Base-by-base conservation (phyloP, 2,113 vertebrate genomes). In the Abramis brama region DNA sequence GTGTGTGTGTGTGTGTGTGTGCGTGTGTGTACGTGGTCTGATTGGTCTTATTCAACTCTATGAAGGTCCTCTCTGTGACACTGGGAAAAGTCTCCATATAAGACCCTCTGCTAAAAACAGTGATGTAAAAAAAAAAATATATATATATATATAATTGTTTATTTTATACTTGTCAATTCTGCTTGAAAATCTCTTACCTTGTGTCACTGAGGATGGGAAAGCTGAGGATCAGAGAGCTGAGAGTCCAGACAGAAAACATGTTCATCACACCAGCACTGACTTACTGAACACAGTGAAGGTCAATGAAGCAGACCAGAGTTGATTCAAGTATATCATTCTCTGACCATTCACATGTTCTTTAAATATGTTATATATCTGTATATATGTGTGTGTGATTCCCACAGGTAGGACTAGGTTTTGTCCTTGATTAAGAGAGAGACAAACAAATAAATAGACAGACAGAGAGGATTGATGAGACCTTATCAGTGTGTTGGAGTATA, bases 211-310 rank as follows among this genome's bases (percentile, higher is more conserved):
- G 30, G 30, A 30, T 30, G 2, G 30, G 30, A 30, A 30, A 2
- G 73, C 83, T 68, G 50, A 89, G 83, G 64, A 89, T 79, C 10
- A 89, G 27, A 13, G 62, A 79, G 45, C 71, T 73, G 71, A 89
- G 23, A n/a, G 27, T 30, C 27, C 27, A 30, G 27, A 30, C 27
- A 30, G 30, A 30, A 30, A 30, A 30, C 30, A 30, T 30, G 52
- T 75, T 78, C 59, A 23, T 33, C 15, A 76, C 23, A 62, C 9
- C 5, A 78, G 75, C 45, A 6, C 45, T 21, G 27, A 55, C 27
- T 27, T 6, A 50, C 47, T 27, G 10, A 47, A 52, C 77, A 82
- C 27, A 78, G 57, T n/a, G 39, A 81, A 47, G 27, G 12, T 64
- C 57, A 80, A 80, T 62, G 6, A 55, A 39, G 25, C 23, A 27